These are phyloP conservation scores for Acanthosepion esculentum DNA, from an alignment of 2,888 invertebrate genomes.

Conservation along the genomic window DNA sequence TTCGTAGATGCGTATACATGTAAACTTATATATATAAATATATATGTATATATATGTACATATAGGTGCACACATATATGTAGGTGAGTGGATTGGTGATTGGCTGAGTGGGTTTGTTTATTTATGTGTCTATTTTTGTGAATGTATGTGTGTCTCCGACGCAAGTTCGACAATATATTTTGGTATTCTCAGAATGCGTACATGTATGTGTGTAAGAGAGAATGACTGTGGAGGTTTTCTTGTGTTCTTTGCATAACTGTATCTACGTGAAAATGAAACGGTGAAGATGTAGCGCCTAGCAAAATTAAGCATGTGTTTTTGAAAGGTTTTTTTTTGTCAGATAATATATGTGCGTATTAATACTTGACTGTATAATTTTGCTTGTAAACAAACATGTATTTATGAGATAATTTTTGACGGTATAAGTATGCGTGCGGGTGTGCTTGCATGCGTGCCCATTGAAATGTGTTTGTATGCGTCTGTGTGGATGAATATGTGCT, in stretches of 20 bases:
- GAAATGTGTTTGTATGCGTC: not conserved
- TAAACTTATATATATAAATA: not conserved
- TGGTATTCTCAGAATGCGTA: not conserved
- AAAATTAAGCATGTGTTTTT: not conserved
- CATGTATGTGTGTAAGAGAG: not conserved
- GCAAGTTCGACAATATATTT: not conserved
- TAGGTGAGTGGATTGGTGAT: not conserved
- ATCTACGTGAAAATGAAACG: not conserved
- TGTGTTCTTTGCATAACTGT: not conserved
- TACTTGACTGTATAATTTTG: not conserved
- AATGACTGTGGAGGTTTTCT: not conserved
- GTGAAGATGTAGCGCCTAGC: not conserved
- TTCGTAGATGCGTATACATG: conserved; percentile 22
- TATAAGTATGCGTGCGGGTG: not conserved
- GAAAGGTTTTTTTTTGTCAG: not conserved
- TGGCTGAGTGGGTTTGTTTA: not conserved
- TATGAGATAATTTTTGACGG: not conserved
- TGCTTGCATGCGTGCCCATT: not conserved
- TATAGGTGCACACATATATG: not conserved
- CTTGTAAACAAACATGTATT: not conserved
- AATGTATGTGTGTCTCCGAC: not conserved
- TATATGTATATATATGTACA: not conserved
- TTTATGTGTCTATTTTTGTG: not conserved
- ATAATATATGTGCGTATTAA: not conserved
- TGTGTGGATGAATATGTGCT: not conserved